A percentile compares a stretch with the other conserved stretches of the same genome.
These are phyloP conservation scores for Amaurobius ferox DNA, from an alignment of 2,888 invertebrate genomes.

Conservation along the genomic window DNA sequence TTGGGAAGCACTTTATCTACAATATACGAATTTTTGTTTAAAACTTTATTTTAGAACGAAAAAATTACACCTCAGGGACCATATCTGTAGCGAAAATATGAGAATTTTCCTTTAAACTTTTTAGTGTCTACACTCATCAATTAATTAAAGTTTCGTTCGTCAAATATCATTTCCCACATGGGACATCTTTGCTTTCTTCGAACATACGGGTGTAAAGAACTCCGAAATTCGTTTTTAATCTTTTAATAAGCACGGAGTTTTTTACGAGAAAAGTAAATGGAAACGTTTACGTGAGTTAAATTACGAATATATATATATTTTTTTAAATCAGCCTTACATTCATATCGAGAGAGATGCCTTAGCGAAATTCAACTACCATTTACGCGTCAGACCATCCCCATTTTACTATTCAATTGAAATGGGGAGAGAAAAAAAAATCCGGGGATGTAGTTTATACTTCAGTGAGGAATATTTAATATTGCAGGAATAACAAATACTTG, in stretches of 20 bases:
- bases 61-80: too few species aligned
- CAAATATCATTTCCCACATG: too few species aligned
- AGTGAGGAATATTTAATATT: conserved; percentile 14
- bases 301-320: not conserved
- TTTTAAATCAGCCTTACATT: not conserved
- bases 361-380: not conserved
- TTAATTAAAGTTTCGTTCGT: too few species aligned
- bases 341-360: not conserved
- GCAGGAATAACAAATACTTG: not conserved
- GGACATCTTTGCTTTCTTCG: too few species aligned
- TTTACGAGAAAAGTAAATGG: not conserved
- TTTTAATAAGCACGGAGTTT: not conserved
- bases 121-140: too few species aligned
- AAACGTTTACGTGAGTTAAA: not conserved
- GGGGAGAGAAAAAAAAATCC: not conserved
- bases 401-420: conserved; percentile 3
- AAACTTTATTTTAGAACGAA: too few species aligned
- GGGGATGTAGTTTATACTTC: not conserved
- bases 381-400: not conserved
- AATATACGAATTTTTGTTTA: too few species aligned
- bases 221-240: too few species aligned
- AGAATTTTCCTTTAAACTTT: too few species aligned
- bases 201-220: too few species aligned
- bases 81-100: too few species aligned
- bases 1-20: too few species aligned